Conservation (phyloP, 2,888 invertebrate species). For the Melinaea marsaeus region DNA sequence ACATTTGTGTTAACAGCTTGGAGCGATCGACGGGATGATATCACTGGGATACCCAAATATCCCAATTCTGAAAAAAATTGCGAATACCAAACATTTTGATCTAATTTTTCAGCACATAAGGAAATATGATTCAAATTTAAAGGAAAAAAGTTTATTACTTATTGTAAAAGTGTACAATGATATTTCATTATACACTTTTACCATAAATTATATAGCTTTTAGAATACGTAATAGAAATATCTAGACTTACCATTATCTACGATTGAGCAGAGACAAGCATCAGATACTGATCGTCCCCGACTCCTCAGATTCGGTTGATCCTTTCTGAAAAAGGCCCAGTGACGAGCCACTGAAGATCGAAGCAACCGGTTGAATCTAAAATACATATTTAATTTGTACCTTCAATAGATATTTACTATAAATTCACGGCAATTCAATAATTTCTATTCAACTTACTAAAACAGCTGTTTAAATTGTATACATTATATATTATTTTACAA, state of each 20-base stretch:
- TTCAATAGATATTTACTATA: background rate
- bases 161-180: background rate
- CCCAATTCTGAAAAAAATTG: slow-evolving; percentile 41
- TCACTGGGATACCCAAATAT: slow-evolving; percentile 50
- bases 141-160: background rate
- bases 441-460: background rate
- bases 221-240: slow-evolving; percentile 10
- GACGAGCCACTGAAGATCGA: slow-evolving; percentile 57
- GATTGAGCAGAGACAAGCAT: slow-evolving; percentile 59
- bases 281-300: slow-evolving; percentile 64
- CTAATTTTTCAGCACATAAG: no score
- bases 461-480: background rate
- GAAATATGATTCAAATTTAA: background rate
- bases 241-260: slow-evolving; percentile 52
- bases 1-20: slow-evolving; percentile 45
- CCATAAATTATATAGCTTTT: background rate
- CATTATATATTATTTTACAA: background rate
- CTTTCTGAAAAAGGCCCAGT: slow-evolving; percentile 59
- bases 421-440: background rate
- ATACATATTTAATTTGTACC: background rate
- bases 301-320: slow-evolving; percentile 41
- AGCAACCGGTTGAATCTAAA: slow-evolving; percentile 63
- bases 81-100: no score
- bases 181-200: background rate
- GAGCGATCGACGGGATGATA: slow-evolving; percentile 46